These are phyloP conservation scores for Lepilemur septentrionalis DNA, from an alignment of 2,797 vertebrate species.

Conservation along the genomic window DNA sequence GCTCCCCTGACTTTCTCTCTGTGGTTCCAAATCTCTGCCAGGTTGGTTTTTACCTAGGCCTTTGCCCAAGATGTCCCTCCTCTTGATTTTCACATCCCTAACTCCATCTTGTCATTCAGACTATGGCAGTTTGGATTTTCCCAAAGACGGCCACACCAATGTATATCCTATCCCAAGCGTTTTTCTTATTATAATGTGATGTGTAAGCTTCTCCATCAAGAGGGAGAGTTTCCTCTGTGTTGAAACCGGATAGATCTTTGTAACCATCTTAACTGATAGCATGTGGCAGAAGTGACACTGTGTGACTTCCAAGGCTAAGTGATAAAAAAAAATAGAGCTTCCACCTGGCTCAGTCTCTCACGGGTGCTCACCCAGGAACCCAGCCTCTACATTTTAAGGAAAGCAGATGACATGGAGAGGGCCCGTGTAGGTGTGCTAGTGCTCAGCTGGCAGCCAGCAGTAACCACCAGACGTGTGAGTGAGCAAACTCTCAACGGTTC, in stretches of 20 bases:
- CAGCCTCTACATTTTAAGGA: not conserved
- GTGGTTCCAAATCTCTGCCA: not conserved
- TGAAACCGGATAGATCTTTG: not conserved
- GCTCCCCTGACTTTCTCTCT: not conserved
- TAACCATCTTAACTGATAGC: not conserved
- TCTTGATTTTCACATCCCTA: not conserved
- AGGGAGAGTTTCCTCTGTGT: not conserved
- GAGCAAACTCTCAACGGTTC: not conserved
- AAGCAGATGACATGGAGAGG: not conserved
- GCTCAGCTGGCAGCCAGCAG: not conserved
- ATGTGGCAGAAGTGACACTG: not conserved
- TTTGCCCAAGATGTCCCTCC: not conserved
- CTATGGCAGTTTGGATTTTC: not conserved
- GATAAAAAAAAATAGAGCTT: not conserved
- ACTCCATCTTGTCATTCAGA: not conserved
- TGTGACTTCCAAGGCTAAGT: not conserved
- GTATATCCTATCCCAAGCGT: not conserved
- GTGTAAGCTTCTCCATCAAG: not conserved
- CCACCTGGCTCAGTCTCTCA: not conserved
- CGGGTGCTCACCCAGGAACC: not conserved
- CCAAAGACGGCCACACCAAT: not conserved
- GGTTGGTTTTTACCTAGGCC: not conserved
- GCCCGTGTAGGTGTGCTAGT: not conserved
- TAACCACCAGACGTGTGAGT: not conserved
- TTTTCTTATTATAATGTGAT: not conserved